These are phyloP conservation scores for Drosophila varians DNA, from an alignment of 1,140 invertebrate genomes.

Conservation along the genomic window DNA sequence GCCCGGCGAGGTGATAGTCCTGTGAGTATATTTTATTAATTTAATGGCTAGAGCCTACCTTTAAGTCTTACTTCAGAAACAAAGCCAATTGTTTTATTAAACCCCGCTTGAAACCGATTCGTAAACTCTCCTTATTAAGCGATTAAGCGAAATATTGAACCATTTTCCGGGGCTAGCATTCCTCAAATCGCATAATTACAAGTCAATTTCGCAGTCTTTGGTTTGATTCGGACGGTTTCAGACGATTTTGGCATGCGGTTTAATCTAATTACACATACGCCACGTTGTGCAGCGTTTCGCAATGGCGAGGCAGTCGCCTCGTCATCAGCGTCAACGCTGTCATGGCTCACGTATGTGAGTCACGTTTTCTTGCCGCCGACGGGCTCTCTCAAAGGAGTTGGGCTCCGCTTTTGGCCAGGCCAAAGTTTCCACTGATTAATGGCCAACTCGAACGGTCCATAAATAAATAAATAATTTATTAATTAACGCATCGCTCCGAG, in stretches of 20 bases:
- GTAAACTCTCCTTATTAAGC: constrained; percentile 53
- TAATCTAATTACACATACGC: constrained; percentile 82
- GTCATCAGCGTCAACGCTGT: constrained; percentile 17
- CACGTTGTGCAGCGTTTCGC: constrained; percentile 72
- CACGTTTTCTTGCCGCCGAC: constrained; percentile 75
- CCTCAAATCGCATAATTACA: constrained; percentile 70
- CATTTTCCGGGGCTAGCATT: constrained; percentile 56
- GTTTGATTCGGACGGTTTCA: constrained; percentile 56
- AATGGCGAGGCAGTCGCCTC: constrained; percentile 29
- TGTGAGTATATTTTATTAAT: constrained; percentile 64
- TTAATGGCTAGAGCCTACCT: too few relatives aligned
- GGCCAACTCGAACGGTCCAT: constrained; percentile 67
- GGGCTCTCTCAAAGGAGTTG: constrained; percentile 73
- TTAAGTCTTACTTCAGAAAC: too few relatives aligned
- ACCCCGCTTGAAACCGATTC: constrained; percentile 14
- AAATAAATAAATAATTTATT: constrained; percentile 79
- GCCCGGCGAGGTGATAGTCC: constrained; percentile 60
- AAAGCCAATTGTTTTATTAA: background rate
- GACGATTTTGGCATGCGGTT: constrained; percentile 74
- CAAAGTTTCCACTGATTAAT: constrained; percentile 70
- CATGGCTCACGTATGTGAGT: constrained; percentile 61
- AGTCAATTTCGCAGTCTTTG: constrained; percentile 69
- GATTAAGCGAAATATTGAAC: constrained; percentile 43
- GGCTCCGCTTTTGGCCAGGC: constrained; percentile 53
- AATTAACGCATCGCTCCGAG: constrained; percentile 67